Evolutionary conservation across 2,113 vertebrate genomes (phyloP).

Genomic region (Struthio camelus): DNA sequence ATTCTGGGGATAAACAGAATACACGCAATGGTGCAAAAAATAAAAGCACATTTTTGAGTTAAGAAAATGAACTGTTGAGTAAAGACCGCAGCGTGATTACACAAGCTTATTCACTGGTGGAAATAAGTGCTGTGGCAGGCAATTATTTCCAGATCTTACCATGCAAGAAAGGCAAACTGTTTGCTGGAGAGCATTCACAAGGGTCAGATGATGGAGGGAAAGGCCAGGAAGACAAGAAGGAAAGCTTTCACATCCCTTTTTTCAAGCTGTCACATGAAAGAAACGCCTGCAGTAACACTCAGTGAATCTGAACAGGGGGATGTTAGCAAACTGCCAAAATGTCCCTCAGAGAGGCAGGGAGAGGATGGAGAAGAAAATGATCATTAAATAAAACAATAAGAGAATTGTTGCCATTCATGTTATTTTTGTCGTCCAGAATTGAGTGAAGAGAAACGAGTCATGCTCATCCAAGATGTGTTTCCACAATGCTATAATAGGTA

Average conservation of each 20-base stretch:
- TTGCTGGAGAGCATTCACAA: constrained; percentile 52
- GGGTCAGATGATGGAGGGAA: constrained; percentile 52
- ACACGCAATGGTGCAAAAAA: not conserved
- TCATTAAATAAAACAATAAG: not conserved
- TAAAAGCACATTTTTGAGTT: constrained; percentile 32
- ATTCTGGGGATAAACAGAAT: constrained; percentile 21
- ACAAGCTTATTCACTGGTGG: constrained; percentile 46
- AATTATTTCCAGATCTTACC: constrained; percentile 69
- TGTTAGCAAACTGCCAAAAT: constrained; percentile 14
- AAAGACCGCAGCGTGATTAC: constrained; percentile 32
- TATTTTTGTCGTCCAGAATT: not conserved
- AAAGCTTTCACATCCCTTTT: constrained; percentile 58
- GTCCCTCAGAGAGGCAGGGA: not conserved
- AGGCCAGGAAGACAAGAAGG: constrained; percentile 53
- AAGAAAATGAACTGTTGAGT: constrained; percentile 56
- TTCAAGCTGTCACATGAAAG: constrained; percentile 70
- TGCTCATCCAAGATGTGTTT: accelerated
- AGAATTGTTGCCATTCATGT: not conserved
- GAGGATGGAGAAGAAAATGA: constrained; percentile 25
- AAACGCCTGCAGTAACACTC: constrained; percentile 54
- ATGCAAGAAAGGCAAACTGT: constrained; percentile 48
- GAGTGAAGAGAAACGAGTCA: accelerated
- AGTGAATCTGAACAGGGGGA: constrained; percentile 45
- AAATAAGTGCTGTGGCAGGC: constrained; percentile 39
- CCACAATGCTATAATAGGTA: not conserved